Percentiles rank a stretch among this genome's conserved stretches.
These are phyloP conservation scores for Pantherophis alleghaniensis DNA, from an alignment of 2,797 vertebrate genomes.

Conservation along the genomic window DNA sequence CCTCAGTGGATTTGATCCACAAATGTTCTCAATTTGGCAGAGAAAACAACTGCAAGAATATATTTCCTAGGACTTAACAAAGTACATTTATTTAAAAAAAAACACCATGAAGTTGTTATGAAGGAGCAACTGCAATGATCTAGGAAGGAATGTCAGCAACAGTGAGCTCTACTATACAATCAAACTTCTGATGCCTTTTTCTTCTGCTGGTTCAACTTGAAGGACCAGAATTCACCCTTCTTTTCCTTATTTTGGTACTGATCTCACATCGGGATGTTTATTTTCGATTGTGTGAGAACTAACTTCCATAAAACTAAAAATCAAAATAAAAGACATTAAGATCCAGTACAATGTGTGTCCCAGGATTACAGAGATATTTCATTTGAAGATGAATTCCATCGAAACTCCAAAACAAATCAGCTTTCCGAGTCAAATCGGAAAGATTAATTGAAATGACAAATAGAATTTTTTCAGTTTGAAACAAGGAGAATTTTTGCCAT, in stretches of 20 bases:
- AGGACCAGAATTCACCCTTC: neutral
- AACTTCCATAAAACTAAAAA: neutral
- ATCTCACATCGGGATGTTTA: neutral
- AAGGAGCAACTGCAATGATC: neutral
- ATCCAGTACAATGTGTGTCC: neutral
- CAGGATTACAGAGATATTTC: neutral
- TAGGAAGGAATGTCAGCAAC: neutral
- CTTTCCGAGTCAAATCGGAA: neutral
- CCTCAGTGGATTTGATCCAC: neutral
- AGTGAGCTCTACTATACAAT: neutral
- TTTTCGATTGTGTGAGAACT: neutral
- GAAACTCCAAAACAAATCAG: neutral
- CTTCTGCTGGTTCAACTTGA: neutral
- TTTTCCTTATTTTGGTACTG: neutral
- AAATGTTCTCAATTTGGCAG: neutral
- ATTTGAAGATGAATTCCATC: neutral
- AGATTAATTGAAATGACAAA: neutral
- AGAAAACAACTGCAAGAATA: neutral
- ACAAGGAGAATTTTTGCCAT: neutral
- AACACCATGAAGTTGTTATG: neutral
- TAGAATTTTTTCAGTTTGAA: neutral
- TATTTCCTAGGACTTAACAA: neutral
- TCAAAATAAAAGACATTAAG: neutral
- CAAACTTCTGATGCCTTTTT: neutral
- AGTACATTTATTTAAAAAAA: neutral